Evolutionary conservation across 1,140 invertebrate genomes (phyloP).

Genomic region (Nephila pilipes): DNA sequence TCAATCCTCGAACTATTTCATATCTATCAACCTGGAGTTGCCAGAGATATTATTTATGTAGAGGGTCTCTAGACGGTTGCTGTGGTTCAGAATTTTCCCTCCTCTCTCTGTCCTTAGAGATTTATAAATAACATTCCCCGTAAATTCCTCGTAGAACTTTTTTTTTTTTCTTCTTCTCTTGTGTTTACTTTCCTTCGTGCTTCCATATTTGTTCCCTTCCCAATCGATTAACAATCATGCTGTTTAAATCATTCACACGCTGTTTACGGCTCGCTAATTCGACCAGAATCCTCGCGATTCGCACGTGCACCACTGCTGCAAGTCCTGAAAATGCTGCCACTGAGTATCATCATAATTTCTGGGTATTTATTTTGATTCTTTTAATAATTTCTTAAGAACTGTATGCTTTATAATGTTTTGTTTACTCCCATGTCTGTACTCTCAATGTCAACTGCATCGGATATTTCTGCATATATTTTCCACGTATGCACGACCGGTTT

Average conservation of each 20-base stretch:
- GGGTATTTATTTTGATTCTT: constrained; percentile 53
- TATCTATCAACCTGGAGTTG: not conserved
- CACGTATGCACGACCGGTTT: not conserved
- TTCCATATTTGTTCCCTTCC: not conserved
- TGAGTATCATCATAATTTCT: constrained; percentile 64
- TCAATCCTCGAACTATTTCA: not conserved
- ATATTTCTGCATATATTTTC: not conserved
- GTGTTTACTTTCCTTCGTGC: no score
- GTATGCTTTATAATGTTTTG: not conserved
- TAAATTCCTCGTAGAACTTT: not conserved
- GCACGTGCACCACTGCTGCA: constrained; percentile 26
- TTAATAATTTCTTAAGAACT: no score
- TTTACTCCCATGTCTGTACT: not conserved
- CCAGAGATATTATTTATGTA: not conserved
- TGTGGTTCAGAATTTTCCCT: not conserved
- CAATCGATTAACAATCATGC: constrained; percentile 23
- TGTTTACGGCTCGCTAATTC: constrained; percentile 47
- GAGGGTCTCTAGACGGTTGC: not conserved
- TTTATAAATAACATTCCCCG: constrained; percentile 17
- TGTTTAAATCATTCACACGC: constrained; percentile 41
- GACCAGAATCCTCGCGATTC: not conserved
- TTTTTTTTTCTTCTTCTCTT: no score
- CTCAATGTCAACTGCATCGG: not conserved
- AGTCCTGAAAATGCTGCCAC: constrained; percentile 36
- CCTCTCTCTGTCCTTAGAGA: not conserved